Evolutionary conservation across 2,113 vertebrate species (phyloP), one percentile per base, ranked within the genome.

Genomic region (Pelvicachromis taeniatus): DNA sequence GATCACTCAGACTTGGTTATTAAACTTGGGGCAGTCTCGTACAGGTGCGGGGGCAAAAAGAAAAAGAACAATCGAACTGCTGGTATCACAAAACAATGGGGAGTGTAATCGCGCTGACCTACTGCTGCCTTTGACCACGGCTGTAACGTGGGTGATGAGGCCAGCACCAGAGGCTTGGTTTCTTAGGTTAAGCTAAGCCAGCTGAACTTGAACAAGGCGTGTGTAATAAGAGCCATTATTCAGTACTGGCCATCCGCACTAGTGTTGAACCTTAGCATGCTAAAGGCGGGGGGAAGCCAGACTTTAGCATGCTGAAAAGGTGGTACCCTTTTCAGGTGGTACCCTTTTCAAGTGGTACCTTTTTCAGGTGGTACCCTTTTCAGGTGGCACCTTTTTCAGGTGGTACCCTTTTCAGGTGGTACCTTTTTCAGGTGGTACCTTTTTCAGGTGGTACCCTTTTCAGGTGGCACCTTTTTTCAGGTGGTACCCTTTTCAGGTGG

Each of bases 1-100:
- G 70, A 85, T 90, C 65, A 87, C 73, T 92, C 58, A 63, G 81
- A 90, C 17, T 93, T 56, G 79, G 90, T 87, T 85, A 91, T 91
- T 58, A 85, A 86, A 87, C 40, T 31, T 78, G 89, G 33, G 52
- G 61, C 54, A 21, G 79, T 87, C 58, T 87, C 78, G 87, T 55
- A 79, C 8, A 68, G 31, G 84, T 40, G 42, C 50, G 6, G 52
- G 48, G 35, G n/a, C 13, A 78, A 58, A 70, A 80, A 14, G 6
- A 53, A 70, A 63, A 31, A 78, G 68, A 54, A 14, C 19, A 38
- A 73, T 90, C 83, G 56, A 80, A 65, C 58, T 93, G 95, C 92
- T 95, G 94, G 93, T 94, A 90, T 94, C 89, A 93, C 94, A 94
- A 91, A 91, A 83, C 84, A 87, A 82, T 31, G 3, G 29, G 21